Evolutionary conservation across 2,888 invertebrate genomes (phyloP).

Genomic region (Gymnocheta viridis): DNA sequence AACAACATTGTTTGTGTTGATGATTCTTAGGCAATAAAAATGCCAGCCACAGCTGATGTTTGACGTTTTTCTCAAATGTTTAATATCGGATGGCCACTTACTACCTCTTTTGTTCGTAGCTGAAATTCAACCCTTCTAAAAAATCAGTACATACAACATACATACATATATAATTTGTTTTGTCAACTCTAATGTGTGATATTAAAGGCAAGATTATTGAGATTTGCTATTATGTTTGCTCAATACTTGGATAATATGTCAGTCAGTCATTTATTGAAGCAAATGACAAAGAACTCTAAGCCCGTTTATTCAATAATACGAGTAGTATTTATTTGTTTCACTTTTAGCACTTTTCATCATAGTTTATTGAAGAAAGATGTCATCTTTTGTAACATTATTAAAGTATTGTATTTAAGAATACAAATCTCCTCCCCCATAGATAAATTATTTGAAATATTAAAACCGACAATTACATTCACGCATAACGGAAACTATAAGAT

Average conservation of each 20-base stretch:
- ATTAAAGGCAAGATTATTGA: conserved; percentile 70
- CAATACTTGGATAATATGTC: conserved; percentile 64
- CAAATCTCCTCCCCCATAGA: neutral
- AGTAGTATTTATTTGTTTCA: conserved; percentile 13
- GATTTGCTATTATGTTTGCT: conserved; percentile 67
- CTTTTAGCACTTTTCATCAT: conserved; percentile 23
- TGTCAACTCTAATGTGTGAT: conserved; percentile 70
- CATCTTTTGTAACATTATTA: conserved; percentile 56
- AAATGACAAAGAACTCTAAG: conserved; percentile 33
- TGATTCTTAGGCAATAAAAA: conserved; percentile 54
- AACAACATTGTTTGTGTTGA: conserved; percentile 7
- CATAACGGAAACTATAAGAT: neutral
- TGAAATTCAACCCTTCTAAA: conserved; percentile 63
- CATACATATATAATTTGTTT: conserved; percentile 67
- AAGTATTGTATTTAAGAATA: conserved; percentile 20
- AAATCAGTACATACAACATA: conserved; percentile 50
- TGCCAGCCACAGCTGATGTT: conserved; percentile 65
- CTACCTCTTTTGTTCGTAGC: conserved; percentile 2
- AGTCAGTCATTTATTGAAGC: conserved; percentile 33
- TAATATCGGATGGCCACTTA: conserved; percentile 68
- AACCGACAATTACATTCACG: conserved; percentile 24
- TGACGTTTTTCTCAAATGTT: conserved; percentile 54
- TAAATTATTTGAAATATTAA: conserved; percentile 9
- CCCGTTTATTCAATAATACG: conserved; percentile 31
- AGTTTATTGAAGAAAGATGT: conserved; percentile 49